Percentiles rank a stretch among this genome's conserved stretches.
These are phyloP conservation scores for Lepidotrigona ventralis DNA, from an alignment of 1,140 invertebrate species.

Conservation along the genomic window DNA sequence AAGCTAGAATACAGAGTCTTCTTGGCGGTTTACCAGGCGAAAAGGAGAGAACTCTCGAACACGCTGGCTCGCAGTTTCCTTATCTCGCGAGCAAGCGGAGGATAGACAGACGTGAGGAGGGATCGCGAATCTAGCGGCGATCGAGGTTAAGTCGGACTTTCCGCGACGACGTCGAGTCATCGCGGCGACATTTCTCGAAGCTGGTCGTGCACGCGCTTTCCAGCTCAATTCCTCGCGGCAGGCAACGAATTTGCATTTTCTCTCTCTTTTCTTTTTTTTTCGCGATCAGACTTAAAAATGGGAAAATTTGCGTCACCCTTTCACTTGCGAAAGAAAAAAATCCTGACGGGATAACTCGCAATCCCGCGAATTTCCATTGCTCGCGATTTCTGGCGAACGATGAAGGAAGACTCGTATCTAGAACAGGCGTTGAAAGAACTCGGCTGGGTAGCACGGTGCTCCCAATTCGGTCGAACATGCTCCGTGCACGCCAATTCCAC, in stretches of 20 bases:
- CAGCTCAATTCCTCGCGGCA: too few species aligned
- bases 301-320: too few species aligned
- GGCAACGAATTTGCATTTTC: too few species aligned
- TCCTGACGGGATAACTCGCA: neutral
- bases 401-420: neutral
- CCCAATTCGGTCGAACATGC: constrained; percentile 12
- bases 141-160: constrained; percentile 65
- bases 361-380: too few species aligned
- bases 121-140: constrained; percentile 32
- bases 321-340: neutral
- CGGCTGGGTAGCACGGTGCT: neutral
- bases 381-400: neutral
- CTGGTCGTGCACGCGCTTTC: neutral
- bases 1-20: neutral
- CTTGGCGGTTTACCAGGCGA: constrained; percentile 15
- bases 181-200: constrained; percentile 21
- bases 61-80: constrained; percentile 4
- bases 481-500: constrained; percentile 12
- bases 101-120: neutral
- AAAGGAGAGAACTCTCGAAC: neutral
- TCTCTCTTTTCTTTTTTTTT: too few species aligned
- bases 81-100: constrained; percentile 21
- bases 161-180: constrained; percentile 37
- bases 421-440: neutral
- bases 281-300: too few species aligned